Evolutionary conservation across 2,797 vertebrate genomes (phyloP), one percentile per base, ranked within the genome.

Genomic region (Clarias fuscus): DNA sequence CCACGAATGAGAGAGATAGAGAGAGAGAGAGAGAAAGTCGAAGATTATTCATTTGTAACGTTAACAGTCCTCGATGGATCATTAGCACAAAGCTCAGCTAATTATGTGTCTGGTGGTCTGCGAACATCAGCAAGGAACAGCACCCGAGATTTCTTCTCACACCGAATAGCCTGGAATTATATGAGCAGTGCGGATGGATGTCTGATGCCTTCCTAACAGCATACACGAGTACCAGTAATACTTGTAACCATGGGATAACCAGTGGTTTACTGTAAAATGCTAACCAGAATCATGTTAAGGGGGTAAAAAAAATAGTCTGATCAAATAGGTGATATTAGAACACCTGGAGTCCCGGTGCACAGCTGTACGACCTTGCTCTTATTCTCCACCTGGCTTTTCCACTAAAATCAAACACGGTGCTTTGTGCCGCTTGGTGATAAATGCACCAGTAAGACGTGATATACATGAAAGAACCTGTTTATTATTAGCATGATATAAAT

Each of bases 41-140:
- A 64, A 7, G 6, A 37, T 33, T 17, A 27, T 82, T 33, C 11
- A 2, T 2, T 2, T 56, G 65, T 3, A 33, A 5, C 56, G 65
- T 43, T 3, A 33, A 5, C 33, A 67, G 62, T 56, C 22, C 43
- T 13, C 64, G 65, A 15, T 33, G 72, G 43, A 71, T 87, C 71
- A 43, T n/a, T 72, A 48, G 82, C 87, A 86, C 87, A 86, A 88
- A 87, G 87, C 85, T 88, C 65, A 43, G 65, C 80, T 82, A 87
- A 86, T 81, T 43, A 64, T 27, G 10, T 22, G 17, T 37, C 59
- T 20, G 70, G 61, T 56, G 62, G 58, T 62, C 59, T 40, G 77
- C 58, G 77, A 40, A 61, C 76, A 78, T 61, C 76, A 78, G 17
- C 53, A 56, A n/a, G 17, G 43, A 61, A 22, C 72, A 65, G 62